Evolutionary conservation across 2,113 vertebrate species (phyloP).

Genomic region (Chamaetylas fuelleborni): DNA sequence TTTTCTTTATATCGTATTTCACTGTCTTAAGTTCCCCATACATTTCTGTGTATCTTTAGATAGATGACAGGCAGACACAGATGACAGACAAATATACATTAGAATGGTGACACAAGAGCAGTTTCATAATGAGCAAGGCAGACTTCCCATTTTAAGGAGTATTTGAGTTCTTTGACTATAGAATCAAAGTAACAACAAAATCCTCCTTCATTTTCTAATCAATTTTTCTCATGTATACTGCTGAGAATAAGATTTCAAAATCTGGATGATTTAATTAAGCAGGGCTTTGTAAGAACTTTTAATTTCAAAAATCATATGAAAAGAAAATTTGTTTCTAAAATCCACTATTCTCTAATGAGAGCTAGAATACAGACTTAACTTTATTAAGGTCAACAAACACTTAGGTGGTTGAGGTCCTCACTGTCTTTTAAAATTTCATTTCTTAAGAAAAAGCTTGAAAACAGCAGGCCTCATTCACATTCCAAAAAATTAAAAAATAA

Average conservation of each 20-base stretch:
- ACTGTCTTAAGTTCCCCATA: background rate
- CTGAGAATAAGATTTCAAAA: background rate
- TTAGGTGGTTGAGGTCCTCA: background rate
- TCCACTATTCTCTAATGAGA: background rate
- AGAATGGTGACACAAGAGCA: background rate
- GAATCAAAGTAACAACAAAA: background rate
- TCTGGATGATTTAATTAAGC: background rate
- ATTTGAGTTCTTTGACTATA: background rate
- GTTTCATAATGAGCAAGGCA: background rate
- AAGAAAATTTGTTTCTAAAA: background rate
- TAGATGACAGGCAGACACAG: conserved; percentile 19
- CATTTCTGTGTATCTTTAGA: background rate
- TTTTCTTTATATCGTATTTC: background rate
- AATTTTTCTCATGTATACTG: background rate
- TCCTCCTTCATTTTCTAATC: background rate
- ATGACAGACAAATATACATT: background rate
- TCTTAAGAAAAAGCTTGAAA: background rate
- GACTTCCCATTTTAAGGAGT: background rate
- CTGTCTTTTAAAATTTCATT: background rate
- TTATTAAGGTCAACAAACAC: background rate
- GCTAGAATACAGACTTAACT: background rate
- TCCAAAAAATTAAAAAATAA: background rate
- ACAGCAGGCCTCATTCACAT: background rate
- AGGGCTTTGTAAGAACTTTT: background rate
- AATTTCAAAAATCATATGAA: background rate